phyloP scores from a whole-genome alignment of 2,113 vertebrate genomes.

The Microcebus ravelobensis region DNA sequence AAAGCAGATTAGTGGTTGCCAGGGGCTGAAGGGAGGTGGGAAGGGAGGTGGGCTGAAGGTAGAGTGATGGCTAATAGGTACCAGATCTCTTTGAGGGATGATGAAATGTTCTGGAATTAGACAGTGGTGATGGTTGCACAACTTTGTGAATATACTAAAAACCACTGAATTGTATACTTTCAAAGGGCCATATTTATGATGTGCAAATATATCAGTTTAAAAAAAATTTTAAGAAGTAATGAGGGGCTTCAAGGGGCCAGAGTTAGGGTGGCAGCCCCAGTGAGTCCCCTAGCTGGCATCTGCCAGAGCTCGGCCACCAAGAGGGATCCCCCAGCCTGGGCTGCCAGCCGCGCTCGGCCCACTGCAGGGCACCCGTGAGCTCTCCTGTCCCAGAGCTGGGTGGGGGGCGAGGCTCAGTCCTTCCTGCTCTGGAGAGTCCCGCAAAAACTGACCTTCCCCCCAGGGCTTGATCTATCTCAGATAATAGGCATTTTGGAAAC shows the following conservation, averaged over 20 bases:
- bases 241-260: neutral
- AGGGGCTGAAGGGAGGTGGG: too few species aligned
- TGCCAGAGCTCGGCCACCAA: neutral
- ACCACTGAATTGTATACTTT: neutral
- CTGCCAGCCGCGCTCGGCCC: neutral
- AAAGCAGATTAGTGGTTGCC: neutral
- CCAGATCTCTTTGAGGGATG: neutral
- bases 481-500: neutral
- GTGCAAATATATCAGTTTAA: neutral
- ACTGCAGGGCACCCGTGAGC: too few species aligned
- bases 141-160: neutral
- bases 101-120: neutral
- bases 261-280: neutral
- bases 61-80: neutral
- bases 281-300: neutral
- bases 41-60: too few species aligned
- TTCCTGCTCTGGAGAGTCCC: neutral
- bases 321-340: neutral
- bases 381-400: neutral
- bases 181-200: neutral
- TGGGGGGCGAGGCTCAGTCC: too few species aligned
- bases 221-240: neutral
- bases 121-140: neutral
- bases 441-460: neutral
- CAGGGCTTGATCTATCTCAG: neutral